Evolutionary conservation across 2,888 invertebrate genomes (phyloP).

Genomic region (Fabriciana adippe): DNA sequence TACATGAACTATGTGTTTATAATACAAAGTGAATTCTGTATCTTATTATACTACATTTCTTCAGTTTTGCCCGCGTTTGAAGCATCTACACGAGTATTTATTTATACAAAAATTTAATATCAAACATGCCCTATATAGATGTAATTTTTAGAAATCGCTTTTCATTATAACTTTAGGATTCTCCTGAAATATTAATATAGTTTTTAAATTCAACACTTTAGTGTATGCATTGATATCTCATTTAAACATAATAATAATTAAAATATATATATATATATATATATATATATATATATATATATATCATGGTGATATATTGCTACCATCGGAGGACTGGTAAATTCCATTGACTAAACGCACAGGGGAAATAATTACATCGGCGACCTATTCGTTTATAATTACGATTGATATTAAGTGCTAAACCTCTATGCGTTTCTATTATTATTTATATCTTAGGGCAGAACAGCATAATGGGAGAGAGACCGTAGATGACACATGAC

Average conservation of each 20-base stretch:
- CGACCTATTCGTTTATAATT: constrained; percentile 36
- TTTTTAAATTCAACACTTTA: neutral
- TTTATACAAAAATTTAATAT: no score
- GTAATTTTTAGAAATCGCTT: no score
- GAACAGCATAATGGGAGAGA: neutral
- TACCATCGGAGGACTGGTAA: constrained; percentile 42
- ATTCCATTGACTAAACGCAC: constrained; percentile 39
- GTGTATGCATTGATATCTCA: neutral
- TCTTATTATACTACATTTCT: neutral
- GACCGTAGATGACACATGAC: constrained; percentile 1
- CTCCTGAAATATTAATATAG: neutral
- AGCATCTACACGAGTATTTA: no score
- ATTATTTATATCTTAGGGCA: neutral
- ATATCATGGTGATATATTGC: constrained; percentile 57
- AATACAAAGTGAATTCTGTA: constrained; percentile 8
- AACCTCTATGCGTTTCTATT: constrained; percentile 5
- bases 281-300: no score
- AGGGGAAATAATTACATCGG: constrained; percentile 41
- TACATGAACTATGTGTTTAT: neutral
- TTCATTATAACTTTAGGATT: no score
- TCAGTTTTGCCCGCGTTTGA: no score
- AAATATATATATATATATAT: no score
- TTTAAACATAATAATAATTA: neutral
- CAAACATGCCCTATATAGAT: no score
- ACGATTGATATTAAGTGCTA: constrained; percentile 34